These are phyloP conservation scores for Papio anubis DNA, from an alignment of 2,113 vertebrate species.

Conservation along the genomic window DNA sequence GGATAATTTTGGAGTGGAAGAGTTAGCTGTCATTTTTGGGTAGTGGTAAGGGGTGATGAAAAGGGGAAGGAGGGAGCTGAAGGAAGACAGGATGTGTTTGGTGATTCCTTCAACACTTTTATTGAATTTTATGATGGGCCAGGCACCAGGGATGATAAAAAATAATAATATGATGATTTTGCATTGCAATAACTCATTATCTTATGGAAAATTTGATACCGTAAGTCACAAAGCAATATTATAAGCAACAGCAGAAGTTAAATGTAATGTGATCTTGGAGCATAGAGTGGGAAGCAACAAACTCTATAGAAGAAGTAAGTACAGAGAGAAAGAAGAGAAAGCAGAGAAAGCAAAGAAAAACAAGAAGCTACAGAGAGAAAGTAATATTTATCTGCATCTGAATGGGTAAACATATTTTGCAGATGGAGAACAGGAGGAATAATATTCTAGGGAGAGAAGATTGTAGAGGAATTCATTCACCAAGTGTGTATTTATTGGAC, in stretches of 20 bases:
- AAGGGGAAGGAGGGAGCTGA: neutral
- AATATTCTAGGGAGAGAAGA: neutral
- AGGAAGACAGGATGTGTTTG: neutral
- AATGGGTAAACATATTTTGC: neutral
- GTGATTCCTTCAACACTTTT: conserved; percentile 33
- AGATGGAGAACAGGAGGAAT: neutral
- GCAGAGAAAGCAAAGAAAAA: too few species aligned
- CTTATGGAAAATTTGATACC: conserved; percentile 36
- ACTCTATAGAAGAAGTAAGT: neutral
- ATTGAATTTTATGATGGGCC: conserved; percentile 42
- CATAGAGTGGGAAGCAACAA: neutral
- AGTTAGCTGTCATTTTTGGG: neutral
- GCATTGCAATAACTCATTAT: conserved; percentile 44
- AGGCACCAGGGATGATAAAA: conserved; percentile 38
- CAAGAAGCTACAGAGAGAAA: neutral
- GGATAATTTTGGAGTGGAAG: neutral
- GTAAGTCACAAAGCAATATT: conserved; percentile 49
- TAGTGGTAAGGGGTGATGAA: neutral
- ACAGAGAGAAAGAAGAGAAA: too few species aligned
- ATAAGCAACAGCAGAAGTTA: conserved; percentile 37
- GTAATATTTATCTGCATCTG: neutral
- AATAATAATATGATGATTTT: conserved; percentile 48
- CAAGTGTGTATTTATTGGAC: neutral
- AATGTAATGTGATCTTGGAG: neutral
- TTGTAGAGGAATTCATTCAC: neutral